Conservation (phyloP, 2,888 invertebrate genomes). For the Ommatoiulus sabulosus region DNA sequence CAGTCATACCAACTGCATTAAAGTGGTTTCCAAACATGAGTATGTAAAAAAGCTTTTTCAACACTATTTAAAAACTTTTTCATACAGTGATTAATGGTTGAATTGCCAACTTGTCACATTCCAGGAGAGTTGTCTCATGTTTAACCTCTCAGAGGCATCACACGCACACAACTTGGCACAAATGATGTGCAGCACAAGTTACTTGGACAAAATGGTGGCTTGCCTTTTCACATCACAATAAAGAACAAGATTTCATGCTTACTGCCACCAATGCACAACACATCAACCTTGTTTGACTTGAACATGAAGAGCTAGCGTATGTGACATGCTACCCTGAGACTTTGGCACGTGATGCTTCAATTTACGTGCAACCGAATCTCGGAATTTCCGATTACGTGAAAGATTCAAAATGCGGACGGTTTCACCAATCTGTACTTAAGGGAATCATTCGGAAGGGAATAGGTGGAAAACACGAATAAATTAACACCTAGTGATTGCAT, state of each 20-base stretch:
- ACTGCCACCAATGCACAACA: background rate
- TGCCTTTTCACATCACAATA: background rate
- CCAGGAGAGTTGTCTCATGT: too few species aligned
- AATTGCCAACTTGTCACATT: too few species aligned
- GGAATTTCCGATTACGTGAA: background rate
- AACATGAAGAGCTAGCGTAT: too few species aligned
- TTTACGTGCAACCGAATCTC: background rate
- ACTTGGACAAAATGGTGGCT: background rate
- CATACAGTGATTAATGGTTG: too few species aligned
- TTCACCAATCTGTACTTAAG: background rate
- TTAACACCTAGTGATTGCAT: conserved; percentile 1
- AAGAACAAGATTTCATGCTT: background rate
- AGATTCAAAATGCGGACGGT: background rate
- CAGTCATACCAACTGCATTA: too few species aligned
- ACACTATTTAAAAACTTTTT: too few species aligned
- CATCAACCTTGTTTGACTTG: background rate
- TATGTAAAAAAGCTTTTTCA: too few species aligned
- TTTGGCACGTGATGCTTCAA: background rate
- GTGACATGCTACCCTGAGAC: too few species aligned
- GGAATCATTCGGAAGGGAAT: background rate
- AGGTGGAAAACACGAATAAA: conserved; percentile 45
- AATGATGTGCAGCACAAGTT: background rate
- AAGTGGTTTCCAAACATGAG: too few species aligned
- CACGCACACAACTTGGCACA: too few species aligned
- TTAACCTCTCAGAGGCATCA: too few species aligned